A percentile compares a stretch with the other conserved stretches of the same genome.
phyloP scores from a whole-genome alignment of 2,113 vertebrate species.

The Anoura caudifer region DNA sequence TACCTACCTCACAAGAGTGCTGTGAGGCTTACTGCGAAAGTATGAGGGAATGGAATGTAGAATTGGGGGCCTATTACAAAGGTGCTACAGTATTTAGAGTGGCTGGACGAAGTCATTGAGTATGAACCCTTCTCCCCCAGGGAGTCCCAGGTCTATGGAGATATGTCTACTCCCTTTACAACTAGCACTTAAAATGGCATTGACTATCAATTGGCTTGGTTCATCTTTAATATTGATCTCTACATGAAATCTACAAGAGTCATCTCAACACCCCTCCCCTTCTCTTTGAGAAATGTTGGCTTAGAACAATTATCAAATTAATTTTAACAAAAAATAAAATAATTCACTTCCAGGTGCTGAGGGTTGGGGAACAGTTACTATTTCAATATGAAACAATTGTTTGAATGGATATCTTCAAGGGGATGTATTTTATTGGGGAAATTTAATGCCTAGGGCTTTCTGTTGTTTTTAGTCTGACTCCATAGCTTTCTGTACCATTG shows the following conservation, averaged over 20 bases:
- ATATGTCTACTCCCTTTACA: background rate
- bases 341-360: conserved; percentile 26
- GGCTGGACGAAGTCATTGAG: background rate
- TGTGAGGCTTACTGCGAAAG: conserved; percentile 64
- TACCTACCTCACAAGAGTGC: conserved; percentile 73
- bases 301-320: conserved; percentile 34
- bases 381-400: conserved; percentile 45
- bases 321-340: conserved; percentile 29
- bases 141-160: background rate
- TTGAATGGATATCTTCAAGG: conserved; percentile 43
- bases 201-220: background rate
- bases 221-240: background rate
- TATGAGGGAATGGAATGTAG: background rate
- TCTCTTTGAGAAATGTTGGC: conserved; percentile 16
- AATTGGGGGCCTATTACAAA: background rate
- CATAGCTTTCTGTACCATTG: conserved; percentile 39
- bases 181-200: background rate
- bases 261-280: background rate
- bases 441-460: conserved; percentile 53
- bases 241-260: background rate
- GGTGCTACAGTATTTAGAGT: conserved; percentile 26
- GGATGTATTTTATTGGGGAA: conserved; percentile 50
- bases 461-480: conserved; percentile 64
- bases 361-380: background rate
- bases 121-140: background rate